Conservation (phyloP, 1,140 invertebrate species). For the Drosophila seguyi region DNA sequence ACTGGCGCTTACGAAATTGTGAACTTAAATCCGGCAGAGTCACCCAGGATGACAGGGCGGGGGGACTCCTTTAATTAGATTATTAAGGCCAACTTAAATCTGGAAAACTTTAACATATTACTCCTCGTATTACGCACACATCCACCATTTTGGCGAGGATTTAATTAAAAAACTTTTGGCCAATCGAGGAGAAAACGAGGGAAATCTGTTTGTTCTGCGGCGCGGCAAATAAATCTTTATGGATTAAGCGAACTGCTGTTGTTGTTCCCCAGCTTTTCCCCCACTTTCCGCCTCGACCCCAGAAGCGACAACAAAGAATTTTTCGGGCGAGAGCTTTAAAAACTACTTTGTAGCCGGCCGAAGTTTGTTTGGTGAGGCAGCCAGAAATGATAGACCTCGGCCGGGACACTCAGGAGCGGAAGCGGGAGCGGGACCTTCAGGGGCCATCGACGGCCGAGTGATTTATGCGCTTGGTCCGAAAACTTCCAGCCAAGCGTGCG, state of each 20-base stretch:
- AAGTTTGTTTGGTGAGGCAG: constrained; percentile 34
- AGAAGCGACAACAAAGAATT: constrained; percentile 23
- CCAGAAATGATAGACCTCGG: constrained; percentile 36
- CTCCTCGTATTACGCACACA: constrained; percentile 10
- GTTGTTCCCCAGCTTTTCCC: constrained; percentile 12
- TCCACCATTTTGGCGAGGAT: constrained; percentile 37
- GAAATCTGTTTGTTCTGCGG: constrained; percentile 59
- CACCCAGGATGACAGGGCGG: constrained; percentile 16
- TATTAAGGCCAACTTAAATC: constrained; percentile 33
- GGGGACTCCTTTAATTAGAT: constrained; percentile 40
- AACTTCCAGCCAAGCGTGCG: constrained; percentile 60
- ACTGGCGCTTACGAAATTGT: not conserved
- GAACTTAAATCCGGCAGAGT: constrained; percentile 29
- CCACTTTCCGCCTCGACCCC: not conserved
- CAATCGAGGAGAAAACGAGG: constrained; percentile 24
- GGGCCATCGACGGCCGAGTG: constrained; percentile 57
- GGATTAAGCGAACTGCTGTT: constrained; percentile 67
- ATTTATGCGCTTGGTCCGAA: constrained; percentile 59
- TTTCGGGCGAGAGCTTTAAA: constrained; percentile 58
- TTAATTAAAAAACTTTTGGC: constrained; percentile 75
- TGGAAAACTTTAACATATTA: constrained; percentile 45
- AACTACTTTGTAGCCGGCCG: constrained; percentile 58
- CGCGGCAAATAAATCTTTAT: constrained; percentile 76
- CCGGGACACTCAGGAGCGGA: not conserved
- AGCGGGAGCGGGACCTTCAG: not conserved